Base-by-base conservation (phyloP, 1,140 invertebrate species). In the Pseudobourletiella spinata region DNA sequence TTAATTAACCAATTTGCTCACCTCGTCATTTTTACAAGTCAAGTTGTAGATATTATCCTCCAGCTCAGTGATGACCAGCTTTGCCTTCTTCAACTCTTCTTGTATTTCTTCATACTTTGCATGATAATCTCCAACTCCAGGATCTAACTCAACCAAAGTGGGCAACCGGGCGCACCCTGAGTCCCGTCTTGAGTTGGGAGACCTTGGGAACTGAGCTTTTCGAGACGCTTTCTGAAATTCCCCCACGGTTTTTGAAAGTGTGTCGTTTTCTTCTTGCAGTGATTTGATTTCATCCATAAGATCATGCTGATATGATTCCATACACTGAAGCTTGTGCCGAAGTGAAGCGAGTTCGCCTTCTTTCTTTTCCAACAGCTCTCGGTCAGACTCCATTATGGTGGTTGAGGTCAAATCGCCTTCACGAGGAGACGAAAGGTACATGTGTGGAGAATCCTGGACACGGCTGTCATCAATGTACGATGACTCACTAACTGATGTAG, bases 211-310 rank as follows among this genome's bases (percentile, higher is more conserved):
- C 32, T 8, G n/a, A 39, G 8, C 44, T 18, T 11, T 18, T 14
- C 18, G 44, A 46, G 6, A 18, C 44, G 6, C 44, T 18, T 46
- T 46, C 8, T 52, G 29, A 52, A 4, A 52, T 15, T 16, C 22
- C 1, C 25, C 28, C 25, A 32, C n/a, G 15, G 32, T 46, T 35
- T 8, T 15, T 18, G 3, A 18, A 1, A 63, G 4, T 28, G 48
- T 57, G 8, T 39, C 4, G 26, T 48, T 48, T 18, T 35, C 28
- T 35, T 63, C 43, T 57, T 57, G 26, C 3, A 50, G 26, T 32
- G 44, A 24, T 14, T 50, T 25, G 22, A 63, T 16, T 39, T 63
- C 61, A 11, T 63, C 61, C 18, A 35, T 1, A 3, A 63, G 3
- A 28, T 63, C 61, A 1, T 2, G 11, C 44, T 63, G 52, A 42